Conservation (phyloP, 2,888 invertebrate genomes). For the Arctia plantaginis region DNA sequence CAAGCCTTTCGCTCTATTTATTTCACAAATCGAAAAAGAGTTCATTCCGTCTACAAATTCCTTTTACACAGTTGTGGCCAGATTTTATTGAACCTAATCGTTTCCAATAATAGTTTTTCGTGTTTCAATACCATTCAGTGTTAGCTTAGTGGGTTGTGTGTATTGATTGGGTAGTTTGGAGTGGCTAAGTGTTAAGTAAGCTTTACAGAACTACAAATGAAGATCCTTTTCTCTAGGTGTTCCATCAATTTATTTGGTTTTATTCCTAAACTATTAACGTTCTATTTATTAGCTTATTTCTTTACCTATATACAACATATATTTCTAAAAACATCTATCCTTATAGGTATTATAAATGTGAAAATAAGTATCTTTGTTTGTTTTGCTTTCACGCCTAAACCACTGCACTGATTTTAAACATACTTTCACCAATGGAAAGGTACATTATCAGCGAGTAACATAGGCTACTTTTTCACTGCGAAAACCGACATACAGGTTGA, state of each 20-base stretch:
- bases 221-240: background rate
- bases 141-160: slow-evolving; percentile 5
- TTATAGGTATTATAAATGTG: too few species aligned
- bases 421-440: too few species aligned
- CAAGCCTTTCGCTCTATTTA: slow-evolving; percentile 14
- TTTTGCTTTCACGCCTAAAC: too few species aligned
- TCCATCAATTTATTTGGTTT: background rate
- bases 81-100: slow-evolving; percentile 22
- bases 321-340: too few species aligned
- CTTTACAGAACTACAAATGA: background rate
- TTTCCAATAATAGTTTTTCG: slow-evolving; percentile 20
- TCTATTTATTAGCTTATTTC: background rate
- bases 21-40: slow-evolving; percentile 17
- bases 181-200: background rate
- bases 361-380: too few species aligned
- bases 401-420: too few species aligned
- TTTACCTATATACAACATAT: too few species aligned
- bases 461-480: too few species aligned
- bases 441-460: too few species aligned
- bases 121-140: slow-evolving; percentile 11
- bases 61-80: slow-evolving; percentile 20
- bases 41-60: slow-evolving; percentile 15
- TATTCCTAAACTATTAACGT: background rate
- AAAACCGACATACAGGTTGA: too few species aligned
- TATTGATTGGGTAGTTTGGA: slow-evolving; percentile 12